A percentile compares a stretch with the other conserved stretches of the same genome.
These are phyloP conservation scores for Muntiacus muntjak DNA, from an alignment of 2,113 vertebrate genomes.

Conservation along the genomic window DNA sequence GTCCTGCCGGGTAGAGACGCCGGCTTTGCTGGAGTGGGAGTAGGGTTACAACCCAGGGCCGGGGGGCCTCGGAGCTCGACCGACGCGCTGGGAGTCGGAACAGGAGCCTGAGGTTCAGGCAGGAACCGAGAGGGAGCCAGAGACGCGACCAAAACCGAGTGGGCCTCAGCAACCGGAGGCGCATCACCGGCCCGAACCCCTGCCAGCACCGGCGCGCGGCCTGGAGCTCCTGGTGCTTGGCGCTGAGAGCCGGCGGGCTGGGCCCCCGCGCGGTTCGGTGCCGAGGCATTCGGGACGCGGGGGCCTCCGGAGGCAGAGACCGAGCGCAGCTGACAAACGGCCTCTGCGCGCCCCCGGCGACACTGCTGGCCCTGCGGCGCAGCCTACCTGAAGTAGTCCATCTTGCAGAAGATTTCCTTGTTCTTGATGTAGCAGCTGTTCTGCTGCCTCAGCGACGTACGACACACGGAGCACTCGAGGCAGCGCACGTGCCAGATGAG, in stretches of 20 bases:
- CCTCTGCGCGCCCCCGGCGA: background rate
- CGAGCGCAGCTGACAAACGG: background rate
- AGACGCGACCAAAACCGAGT: background rate
- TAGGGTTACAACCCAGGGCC: background rate
- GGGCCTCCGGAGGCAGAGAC: background rate
- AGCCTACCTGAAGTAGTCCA: constrained; percentile 95
- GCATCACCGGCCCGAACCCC: background rate
- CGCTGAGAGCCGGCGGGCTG: background rate
- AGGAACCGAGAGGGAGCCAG: background rate
- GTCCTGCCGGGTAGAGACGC: background rate
- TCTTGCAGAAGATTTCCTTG: constrained; percentile 95
- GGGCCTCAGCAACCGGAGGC: background rate
- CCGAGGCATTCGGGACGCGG: accelerated
- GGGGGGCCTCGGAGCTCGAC: background rate
- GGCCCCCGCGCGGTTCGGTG: background rate
- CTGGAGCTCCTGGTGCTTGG: background rate
- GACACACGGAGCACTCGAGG: constrained; percentile 93
- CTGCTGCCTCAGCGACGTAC: constrained; percentile 90
- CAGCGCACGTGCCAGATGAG: constrained; percentile 95
- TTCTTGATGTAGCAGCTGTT: constrained; percentile 98
- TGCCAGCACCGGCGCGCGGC: background rate
- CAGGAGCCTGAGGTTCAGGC: constrained; percentile 3
- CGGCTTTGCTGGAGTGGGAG: background rate
- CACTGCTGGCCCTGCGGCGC: background rate
- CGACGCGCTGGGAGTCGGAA: background rate